Evolutionary conservation across 2,888 invertebrate genomes (phyloP).

Genomic region (Philereme transversata): DNA sequence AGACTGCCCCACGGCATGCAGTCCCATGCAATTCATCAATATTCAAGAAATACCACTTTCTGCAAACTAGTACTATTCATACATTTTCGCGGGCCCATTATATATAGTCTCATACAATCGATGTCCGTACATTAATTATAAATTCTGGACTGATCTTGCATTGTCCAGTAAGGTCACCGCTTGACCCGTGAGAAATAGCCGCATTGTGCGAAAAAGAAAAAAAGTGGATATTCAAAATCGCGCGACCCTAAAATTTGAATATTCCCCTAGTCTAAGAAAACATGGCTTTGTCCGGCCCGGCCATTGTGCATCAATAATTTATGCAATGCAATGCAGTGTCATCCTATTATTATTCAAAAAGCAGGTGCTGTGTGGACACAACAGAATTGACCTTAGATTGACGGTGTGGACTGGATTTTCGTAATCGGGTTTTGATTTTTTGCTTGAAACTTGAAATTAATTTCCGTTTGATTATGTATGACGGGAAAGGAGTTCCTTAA

Average conservation of each 20-base stretch:
- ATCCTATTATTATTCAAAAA: constrained; percentile 75
- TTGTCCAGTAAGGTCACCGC: constrained; percentile 76
- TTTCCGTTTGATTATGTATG: constrained; percentile 27
- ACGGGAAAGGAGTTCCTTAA: not conserved
- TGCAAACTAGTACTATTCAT: constrained; percentile 60
- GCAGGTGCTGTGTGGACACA: constrained; percentile 68
- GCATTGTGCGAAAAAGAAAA: constrained; percentile 50
- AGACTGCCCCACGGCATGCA: constrained; percentile 48
- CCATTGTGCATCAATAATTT: constrained; percentile 70
- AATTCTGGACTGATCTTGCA: constrained; percentile 70
- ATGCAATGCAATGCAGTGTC: constrained; percentile 62
- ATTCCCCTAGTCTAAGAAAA: constrained; percentile 77
- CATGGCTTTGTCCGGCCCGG: constrained; percentile 47
- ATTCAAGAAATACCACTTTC: constrained; percentile 80
- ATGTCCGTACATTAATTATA: constrained; percentile 78
- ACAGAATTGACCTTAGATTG: constrained; percentile 72
- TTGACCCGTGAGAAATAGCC: constrained; percentile 80
- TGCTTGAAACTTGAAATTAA: constrained; percentile 23
- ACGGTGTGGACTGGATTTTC: constrained; percentile 36
- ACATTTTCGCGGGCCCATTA: constrained; percentile 56
- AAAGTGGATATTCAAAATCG: constrained; percentile 64
- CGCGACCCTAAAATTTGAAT: constrained; percentile 82
- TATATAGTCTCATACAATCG: constrained; percentile 57
- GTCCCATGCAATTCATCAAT: constrained; percentile 64
- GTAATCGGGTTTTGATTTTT: constrained; percentile 23